Conservation (phyloP, 2,113 vertebrate species). For the Ahaetulla prasina region DNA sequence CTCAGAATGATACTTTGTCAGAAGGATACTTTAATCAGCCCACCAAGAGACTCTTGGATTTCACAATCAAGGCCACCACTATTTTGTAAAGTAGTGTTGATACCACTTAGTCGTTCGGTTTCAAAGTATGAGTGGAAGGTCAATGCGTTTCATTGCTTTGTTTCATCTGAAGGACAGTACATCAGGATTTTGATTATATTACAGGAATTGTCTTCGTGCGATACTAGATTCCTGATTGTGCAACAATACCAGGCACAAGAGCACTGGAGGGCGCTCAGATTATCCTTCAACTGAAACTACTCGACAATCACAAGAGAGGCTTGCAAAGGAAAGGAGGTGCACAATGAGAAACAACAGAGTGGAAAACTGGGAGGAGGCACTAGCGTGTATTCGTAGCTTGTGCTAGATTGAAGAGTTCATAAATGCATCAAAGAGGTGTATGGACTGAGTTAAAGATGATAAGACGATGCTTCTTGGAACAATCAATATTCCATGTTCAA, state of each 20-base stretch:
- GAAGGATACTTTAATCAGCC: constrained; percentile 75
- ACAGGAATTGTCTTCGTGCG: constrained; percentile 67
- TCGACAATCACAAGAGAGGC: constrained; percentile 1
- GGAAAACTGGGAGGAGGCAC: constrained; percentile 19
- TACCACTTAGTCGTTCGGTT: constrained; percentile 65
- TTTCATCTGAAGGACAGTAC: constrained; percentile 70
- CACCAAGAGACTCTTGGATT: constrained; percentile 67
- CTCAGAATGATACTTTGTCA: constrained; percentile 59
- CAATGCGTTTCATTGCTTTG: constrained; percentile 77
- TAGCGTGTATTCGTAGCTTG: constrained; percentile 30
- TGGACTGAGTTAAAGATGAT: constrained; percentile 36
- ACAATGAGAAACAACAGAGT: background rate
- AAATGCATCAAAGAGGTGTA: constrained; percentile 26
- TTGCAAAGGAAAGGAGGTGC: too few relatives aligned
- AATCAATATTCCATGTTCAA: background rate
- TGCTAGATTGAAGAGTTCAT: background rate
- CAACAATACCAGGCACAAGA: constrained; percentile 55
- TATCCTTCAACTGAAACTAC: constrained; percentile 57
- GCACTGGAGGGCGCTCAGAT: constrained; percentile 63
- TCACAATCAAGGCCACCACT: constrained; percentile 73
- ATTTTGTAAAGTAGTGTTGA: constrained; percentile 61
- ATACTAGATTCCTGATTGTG: constrained; percentile 65
- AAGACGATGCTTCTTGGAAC: background rate
- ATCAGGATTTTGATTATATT: constrained; percentile 71
- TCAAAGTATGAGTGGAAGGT: constrained; percentile 67